These are phyloP conservation scores for Scaeva pyrastri DNA, from an alignment of 2,888 invertebrate species.

Conservation along the genomic window DNA sequence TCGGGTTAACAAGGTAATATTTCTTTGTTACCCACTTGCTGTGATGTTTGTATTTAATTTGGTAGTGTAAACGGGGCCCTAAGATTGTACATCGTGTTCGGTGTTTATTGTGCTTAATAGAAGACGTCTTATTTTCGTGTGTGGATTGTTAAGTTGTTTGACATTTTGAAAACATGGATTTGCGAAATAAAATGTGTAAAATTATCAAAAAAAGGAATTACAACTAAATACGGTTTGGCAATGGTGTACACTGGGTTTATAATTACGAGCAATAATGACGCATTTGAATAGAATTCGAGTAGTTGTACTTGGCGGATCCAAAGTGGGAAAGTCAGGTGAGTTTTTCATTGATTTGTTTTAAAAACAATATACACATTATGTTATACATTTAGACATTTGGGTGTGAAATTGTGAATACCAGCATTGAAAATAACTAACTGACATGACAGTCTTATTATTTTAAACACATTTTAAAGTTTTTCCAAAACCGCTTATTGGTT, in stretches of 20 bases:
- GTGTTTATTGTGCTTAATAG: slow-evolving; percentile 53
- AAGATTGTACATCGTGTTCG: slow-evolving; percentile 48
- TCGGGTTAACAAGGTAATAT: slow-evolving; percentile 68
- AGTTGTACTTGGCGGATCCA: slow-evolving; percentile 90
- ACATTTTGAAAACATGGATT: slow-evolving; percentile 3
- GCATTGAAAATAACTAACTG: too few relatives aligned
- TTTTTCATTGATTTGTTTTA: slow-evolving; percentile 68
- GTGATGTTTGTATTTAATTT: slow-evolving; percentile 61
- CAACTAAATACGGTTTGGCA: slow-evolving; percentile 52
- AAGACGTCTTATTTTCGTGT: slow-evolving; percentile 11
- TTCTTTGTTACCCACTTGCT: slow-evolving; percentile 43
- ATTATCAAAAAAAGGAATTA: slow-evolving; percentile 38
- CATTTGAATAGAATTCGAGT: slow-evolving; percentile 92
- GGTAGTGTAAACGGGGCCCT: slow-evolving; percentile 60
- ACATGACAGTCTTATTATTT: too few relatives aligned
- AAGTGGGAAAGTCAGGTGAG: slow-evolving; percentile 92
- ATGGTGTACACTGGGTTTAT: slow-evolving; percentile 59
- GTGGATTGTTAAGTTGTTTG: background rate
- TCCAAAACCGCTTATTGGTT: too few relatives aligned
- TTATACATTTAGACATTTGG: too few relatives aligned
- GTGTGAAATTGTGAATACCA: too few relatives aligned
- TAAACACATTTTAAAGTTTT: too few relatives aligned
- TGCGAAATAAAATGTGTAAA: background rate
- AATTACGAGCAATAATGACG: slow-evolving; percentile 85
- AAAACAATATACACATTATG: too few relatives aligned